Conservation (phyloP, 2,113 vertebrate genomes). For the Ictalurus furcatus region DNA sequence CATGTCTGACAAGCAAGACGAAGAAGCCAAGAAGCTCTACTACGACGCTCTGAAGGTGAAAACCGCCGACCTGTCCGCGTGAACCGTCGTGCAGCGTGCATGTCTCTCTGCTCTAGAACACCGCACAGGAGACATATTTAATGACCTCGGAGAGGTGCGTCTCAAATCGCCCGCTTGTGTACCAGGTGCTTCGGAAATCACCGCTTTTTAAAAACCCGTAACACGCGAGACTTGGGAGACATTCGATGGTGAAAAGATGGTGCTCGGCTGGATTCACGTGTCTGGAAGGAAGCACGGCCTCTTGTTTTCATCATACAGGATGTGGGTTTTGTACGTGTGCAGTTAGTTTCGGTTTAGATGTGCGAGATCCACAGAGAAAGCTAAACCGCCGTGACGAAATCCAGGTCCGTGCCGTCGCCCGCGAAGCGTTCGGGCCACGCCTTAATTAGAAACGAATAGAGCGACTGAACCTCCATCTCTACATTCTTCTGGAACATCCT, state of each 20-base stretch:
- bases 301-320: background rate
- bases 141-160: background rate
- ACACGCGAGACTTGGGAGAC: background rate
- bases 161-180: background rate
- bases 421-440: conserved; percentile 4
- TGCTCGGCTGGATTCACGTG: background rate
- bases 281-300: background rate
- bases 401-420: conserved; percentile 15
- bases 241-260: background rate
- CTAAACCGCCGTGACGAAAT: background rate
- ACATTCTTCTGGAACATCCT: too few species aligned
- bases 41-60: conserved; percentile 93
- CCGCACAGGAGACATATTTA: background rate
- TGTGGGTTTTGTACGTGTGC: background rate
- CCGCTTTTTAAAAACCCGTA: background rate
- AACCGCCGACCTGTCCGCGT: background rate
- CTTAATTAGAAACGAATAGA: conserved; percentile 31
- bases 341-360: background rate
- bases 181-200: background rate
- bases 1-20: conserved; percentile 94
- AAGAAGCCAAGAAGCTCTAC: conserved; percentile 94
- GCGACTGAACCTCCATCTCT: background rate
- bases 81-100: background rate
- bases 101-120: background rate
- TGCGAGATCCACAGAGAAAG: background rate